Percentiles rank a stretch among this genome's conserved stretches.
phyloP scores from a whole-genome alignment of 1,140 invertebrate species.

The Papilio xuthus region DNA sequence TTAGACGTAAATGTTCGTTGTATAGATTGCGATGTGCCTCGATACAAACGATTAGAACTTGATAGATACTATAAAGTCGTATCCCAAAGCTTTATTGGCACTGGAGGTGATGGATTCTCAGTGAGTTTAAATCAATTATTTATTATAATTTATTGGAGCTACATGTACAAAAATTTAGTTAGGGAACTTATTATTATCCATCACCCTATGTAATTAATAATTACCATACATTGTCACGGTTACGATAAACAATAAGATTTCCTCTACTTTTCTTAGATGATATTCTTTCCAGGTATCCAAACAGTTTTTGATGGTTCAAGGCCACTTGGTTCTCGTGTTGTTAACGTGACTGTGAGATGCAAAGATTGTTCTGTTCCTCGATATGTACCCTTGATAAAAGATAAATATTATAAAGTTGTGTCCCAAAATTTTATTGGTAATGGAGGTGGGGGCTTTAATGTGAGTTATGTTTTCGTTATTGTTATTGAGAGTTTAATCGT shows the following conservation, averaged over 20 bases:
- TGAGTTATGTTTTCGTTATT: constrained; percentile 34
- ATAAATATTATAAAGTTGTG: constrained; percentile 84
- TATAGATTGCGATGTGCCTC: constrained; percentile 84
- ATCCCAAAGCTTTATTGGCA: constrained; percentile 83
- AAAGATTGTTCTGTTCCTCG: constrained; percentile 84
- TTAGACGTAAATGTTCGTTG: constrained; percentile 84
- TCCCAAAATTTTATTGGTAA: constrained; percentile 83
- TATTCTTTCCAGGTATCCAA: constrained; percentile 63
- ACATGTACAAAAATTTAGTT: constrained; percentile 1
- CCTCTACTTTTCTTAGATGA: neutral
- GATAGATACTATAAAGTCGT: constrained; percentile 84
- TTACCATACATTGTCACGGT: too few relatives aligned
- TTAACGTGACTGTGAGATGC: constrained; percentile 83
- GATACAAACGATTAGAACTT: constrained; percentile 81
- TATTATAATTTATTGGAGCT: constrained; percentile 17
- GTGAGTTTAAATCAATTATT: constrained; percentile 57
- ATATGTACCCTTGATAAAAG: constrained; percentile 81
- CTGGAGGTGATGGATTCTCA: constrained; percentile 85
- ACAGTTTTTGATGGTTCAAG: constrained; percentile 76
- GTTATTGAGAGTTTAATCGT: too few relatives aligned
- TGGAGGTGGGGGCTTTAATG: constrained; percentile 84
- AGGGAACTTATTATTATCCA: too few relatives aligned
- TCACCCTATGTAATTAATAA: too few relatives aligned
- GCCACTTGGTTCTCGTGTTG: constrained; percentile 82
- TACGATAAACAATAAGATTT: neutral